Percentiles rank a stretch among this genome's conserved stretches.
Conservation (phyloP, 2,888 invertebrate species). For the Thecocarcelia acutangulata region DNA sequence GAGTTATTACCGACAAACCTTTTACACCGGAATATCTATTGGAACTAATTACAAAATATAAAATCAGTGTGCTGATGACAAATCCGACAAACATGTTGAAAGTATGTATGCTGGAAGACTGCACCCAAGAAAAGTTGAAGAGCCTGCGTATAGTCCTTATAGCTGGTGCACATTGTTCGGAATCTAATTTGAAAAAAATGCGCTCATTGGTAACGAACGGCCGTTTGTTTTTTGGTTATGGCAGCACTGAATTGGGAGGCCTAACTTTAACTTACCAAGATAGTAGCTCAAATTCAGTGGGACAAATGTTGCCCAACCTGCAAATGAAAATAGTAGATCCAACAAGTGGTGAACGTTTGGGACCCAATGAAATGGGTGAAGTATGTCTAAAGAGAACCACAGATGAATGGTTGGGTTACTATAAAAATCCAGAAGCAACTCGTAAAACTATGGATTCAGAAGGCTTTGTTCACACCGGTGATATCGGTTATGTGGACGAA, state of each 20-base stretch:
- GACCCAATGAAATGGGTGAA: constrained; percentile 74
- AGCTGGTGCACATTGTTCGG: no score
- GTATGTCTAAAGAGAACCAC: constrained; percentile 71
- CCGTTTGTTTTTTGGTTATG: constrained; percentile 73
- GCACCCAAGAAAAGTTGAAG: constrained; percentile 72
- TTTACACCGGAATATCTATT: no score
- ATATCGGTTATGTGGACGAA: no score
- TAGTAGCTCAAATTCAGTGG: no score
- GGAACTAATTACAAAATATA: no score
- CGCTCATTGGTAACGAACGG: constrained; percentile 71
- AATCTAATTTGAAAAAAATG: constrained; percentile 65
- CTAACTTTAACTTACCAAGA: no score
- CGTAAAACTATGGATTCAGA: no score
- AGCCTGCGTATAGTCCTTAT: constrained; percentile 69
- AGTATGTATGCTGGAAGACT: constrained; percentile 69
- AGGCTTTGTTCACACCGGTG: constrained; percentile 75
- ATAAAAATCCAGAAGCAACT: constrained; percentile 66
- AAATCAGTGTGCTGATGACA: no score
- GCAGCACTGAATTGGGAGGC: constrained; percentile 73
- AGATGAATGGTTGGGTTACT: constrained; percentile 73
- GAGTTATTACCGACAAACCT: no score
- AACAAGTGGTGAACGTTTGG: constrained; percentile 69
- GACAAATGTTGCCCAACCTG: neutral
- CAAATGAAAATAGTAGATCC: constrained; percentile 74
- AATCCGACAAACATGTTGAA: no score